Conservation (phyloP, 2,113 vertebrate species). For the Danionella cerebrum region DNA sequence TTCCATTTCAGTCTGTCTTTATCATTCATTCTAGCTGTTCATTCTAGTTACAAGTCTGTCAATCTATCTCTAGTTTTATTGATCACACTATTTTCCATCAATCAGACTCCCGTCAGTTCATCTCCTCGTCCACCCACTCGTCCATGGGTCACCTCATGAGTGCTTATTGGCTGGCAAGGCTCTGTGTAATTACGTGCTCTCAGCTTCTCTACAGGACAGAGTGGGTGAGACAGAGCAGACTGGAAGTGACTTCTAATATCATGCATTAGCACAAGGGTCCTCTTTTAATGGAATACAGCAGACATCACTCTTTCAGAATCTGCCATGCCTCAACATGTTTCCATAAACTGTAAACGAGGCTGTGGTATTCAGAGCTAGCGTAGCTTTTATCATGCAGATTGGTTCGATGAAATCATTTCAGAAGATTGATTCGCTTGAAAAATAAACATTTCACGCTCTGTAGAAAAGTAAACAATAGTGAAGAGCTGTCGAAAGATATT, state of each 20-base stretch:
- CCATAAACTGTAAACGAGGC: background rate
- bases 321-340: background rate
- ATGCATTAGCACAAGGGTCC: background rate
- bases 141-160: constrained; percentile 3
- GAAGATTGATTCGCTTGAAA: background rate
- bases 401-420: background rate
- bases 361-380: background rate
- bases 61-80: too few species aligned
- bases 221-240: constrained; percentile 1
- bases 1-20: background rate
- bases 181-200: constrained; percentile 27
- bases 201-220: constrained; percentile 4
- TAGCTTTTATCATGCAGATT: background rate
- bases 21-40: background rate
- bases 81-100: background rate
- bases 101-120: background rate
- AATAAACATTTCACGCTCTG: too few species aligned
- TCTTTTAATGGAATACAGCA: constrained; percentile 8
- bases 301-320: background rate
- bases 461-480: too few species aligned
- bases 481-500: too few species aligned
- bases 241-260: constrained; percentile 7
- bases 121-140: background rate
- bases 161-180: constrained; percentile 9
- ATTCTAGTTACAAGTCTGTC: too few species aligned